Evolutionary conservation across 2,797 vertebrate genomes (phyloP), one percentile per base, ranked within the genome.

Genomic region (Lagorchestes hirsutus): DNA sequence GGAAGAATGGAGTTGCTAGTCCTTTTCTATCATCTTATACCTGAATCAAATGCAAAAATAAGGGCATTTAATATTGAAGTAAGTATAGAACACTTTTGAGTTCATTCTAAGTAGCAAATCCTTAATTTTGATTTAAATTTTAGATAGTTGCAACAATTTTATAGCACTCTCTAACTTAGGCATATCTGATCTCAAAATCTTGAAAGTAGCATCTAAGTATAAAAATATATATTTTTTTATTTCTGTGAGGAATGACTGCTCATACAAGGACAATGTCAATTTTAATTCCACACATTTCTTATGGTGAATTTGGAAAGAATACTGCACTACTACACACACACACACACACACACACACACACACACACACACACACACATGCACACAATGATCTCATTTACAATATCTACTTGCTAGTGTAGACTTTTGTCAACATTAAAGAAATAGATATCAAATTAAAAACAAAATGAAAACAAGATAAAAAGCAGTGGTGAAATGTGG

Each of bases 21-120:
- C 0, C 82, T 55, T 92, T 95, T 8, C 94, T 55, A 52, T 93
- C 97, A 94, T 3, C 56, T 29, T 90, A 92, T 54, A 46, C 8
- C 0, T 40, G n/a, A 74, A 74, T 74, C 16, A 18, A 74, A 74
- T 40, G 62, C 34, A 74, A 40, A 40, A n/a, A 74, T 22, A 74
- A 74, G 40, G 16, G 0, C 62, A 74, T 74, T n/a, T 40, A 74
- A 74, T 74, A n/a, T 22, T 74, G 34, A 40, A 74, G 12, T 62
- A 62, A 62, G 13, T 74, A 40, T 3, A 74, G 34, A 74, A 74
- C 14, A 40, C 34, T 0, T 8, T 40, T 74, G 16, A n/a, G 16
- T 74, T 74, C 34, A 74, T 40, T 40, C 16, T n/a, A 22, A n/a
- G 34, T n/a, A n/a, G 34, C 16, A 74, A 74, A n/a, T 40, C 16